phyloP scores from a whole-genome alignment of 2,113 vertebrate genomes.

The Stegostoma tigrinum region DNA sequence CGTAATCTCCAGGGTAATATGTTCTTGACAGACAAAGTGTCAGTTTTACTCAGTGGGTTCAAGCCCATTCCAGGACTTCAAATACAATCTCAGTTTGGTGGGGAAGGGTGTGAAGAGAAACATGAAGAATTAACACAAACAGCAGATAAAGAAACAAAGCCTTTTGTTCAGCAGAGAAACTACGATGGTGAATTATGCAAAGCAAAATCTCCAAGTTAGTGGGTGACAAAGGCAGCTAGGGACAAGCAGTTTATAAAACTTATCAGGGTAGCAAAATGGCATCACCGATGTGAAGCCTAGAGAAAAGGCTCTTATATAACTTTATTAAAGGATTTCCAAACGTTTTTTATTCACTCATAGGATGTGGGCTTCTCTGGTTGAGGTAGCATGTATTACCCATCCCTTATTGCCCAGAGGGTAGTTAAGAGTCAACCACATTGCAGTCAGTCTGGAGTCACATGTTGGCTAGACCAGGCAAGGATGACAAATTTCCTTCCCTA shows the following conservation, averaged over 20 bases:
- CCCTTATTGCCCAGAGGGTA: no score
- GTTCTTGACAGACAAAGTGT: background rate
- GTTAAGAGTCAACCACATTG: no score
- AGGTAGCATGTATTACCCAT: no score
- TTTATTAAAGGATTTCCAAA: background rate
- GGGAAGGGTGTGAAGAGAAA: background rate
- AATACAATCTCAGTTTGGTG: background rate
- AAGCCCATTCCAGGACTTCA: background rate
- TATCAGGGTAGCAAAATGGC: background rate
- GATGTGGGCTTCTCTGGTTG: no score
- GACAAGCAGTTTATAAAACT: no score
- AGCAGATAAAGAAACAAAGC: background rate
- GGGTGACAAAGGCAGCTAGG: background rate
- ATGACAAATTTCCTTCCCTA: no score
- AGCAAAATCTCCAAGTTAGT: background rate
- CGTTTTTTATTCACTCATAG: no score
- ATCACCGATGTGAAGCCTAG: background rate
- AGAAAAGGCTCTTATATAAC: background rate
- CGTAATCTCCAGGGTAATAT: background rate
- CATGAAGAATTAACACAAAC: background rate
- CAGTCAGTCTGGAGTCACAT: no score
- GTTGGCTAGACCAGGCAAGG: no score
- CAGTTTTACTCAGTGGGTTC: background rate
- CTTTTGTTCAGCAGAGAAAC: background rate
- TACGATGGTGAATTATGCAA: background rate